Conservation (phyloP, 2,113 vertebrate species). For the Leiothrix lutea region DNA sequence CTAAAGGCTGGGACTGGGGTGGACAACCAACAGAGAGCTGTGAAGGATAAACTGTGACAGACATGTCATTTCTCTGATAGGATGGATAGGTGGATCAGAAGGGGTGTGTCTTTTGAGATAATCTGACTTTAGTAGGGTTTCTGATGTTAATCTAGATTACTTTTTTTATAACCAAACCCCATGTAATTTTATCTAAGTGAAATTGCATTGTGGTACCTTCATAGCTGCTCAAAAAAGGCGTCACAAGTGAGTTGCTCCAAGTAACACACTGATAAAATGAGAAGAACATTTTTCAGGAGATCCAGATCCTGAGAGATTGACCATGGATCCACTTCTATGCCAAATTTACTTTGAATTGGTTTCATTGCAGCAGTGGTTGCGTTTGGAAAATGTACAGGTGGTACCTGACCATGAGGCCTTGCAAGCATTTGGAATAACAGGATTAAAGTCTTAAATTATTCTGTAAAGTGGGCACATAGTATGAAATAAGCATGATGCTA, state of each 20-base stretch:
- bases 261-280: not conserved
- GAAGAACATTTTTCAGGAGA: not conserved
- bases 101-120: not conserved
- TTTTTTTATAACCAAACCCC: not conserved
- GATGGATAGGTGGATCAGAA: not conserved
- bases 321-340: not conserved
- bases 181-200: not conserved
- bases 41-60: not conserved
- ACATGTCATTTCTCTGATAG: not conserved
- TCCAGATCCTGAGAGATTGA: not conserved
- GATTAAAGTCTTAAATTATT: conserved; percentile 19
- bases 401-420: not conserved
- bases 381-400: not conserved
- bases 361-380: not conserved
- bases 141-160: not conserved
- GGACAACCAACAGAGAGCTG: not conserved
- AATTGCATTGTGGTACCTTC: not conserved
- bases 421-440: not conserved
- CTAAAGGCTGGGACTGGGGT: not conserved
- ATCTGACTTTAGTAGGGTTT: not conserved
- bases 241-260: not conserved
- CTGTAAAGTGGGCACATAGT: not conserved
- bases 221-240: not conserved
- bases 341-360: not conserved
- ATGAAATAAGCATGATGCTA: not conserved